These are phyloP conservation scores for Zaprionus capensis DNA, from an alignment of 1,140 invertebrate species.

Conservation along the genomic window DNA sequence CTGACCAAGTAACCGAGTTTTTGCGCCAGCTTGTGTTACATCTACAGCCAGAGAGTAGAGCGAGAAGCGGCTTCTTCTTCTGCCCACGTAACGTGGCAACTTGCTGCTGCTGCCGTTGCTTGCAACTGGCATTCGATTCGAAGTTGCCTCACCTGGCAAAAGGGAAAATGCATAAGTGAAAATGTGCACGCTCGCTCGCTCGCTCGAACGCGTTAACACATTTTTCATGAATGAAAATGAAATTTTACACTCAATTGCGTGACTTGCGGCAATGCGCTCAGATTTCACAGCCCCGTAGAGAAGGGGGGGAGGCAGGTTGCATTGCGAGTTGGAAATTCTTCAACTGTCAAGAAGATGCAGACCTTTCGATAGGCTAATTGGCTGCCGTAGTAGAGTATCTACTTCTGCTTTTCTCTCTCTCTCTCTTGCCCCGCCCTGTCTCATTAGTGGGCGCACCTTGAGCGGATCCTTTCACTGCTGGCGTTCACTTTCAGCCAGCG, in stretches of 20 bases:
- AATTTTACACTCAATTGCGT: constrained; percentile 80
- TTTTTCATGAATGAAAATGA: constrained; percentile 70
- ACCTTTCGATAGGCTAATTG: background rate
- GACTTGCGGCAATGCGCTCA: constrained; percentile 61
- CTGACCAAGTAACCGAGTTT: constrained; percentile 79
- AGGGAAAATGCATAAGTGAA: constrained; percentile 58
- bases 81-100: constrained; percentile 33
- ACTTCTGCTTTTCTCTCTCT: background rate
- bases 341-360: background rate
- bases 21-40: constrained; percentile 67
- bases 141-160: constrained; percentile 59
- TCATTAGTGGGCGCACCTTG: constrained; percentile 39
- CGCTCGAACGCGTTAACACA: constrained; percentile 36
- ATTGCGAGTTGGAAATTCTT: background rate
- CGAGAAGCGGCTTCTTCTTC: background rate
- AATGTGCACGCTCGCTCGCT: constrained; percentile 73
- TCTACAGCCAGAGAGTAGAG: constrained; percentile 18
- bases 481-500: constrained; percentile 31
- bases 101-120: background rate
- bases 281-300: constrained; percentile 46
- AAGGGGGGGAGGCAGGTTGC: background rate
- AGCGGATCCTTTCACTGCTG: constrained; percentile 38
- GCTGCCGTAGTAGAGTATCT: background rate
- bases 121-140: constrained; percentile 27
- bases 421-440: background rate